A percentile compares a stretch with the other conserved stretches of the same genome.
Evolutionary conservation across 2,888 invertebrate genomes (phyloP).

Genomic region (Ethmia dodecea): DNA sequence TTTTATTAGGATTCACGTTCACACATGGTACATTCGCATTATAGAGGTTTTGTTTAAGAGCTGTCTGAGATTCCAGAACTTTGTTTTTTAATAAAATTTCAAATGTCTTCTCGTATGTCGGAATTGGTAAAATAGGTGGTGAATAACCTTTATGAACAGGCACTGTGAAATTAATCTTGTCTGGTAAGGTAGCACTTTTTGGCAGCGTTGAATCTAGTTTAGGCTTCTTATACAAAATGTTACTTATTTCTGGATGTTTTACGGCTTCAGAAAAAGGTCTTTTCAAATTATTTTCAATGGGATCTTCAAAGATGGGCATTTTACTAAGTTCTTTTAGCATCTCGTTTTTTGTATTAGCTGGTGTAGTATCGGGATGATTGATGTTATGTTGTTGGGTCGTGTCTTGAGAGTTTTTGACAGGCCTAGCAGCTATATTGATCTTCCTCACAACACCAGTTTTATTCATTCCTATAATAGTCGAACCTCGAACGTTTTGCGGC

Average conservation of each 20-base stretch:
- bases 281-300: neutral
- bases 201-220: neutral
- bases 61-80: neutral
- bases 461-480: slow-evolving; percentile 4
- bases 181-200: neutral
- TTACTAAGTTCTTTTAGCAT: slow-evolving; percentile 27
- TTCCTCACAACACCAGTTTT: slow-evolving; percentile 1
- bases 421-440: neutral
- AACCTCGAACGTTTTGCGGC: slow-evolving; percentile 1
- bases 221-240: neutral
- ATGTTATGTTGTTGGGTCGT: neutral
- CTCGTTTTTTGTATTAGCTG: slow-evolving; percentile 18
- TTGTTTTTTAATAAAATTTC: slow-evolving; percentile 12
- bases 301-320: neutral
- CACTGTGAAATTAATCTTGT: neutral
- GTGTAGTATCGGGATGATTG: neutral
- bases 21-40: neutral
- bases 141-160: slow-evolving; percentile 33
- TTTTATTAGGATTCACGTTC: neutral
- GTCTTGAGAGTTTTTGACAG: neutral
- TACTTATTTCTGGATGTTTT: too few relatives aligned
- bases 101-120: slow-evolving; percentile 33
- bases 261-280: neutral
- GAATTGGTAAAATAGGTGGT: slow-evolving; percentile 50
- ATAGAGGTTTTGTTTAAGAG: neutral